Evolutionary conservation across 1,140 invertebrate genomes (phyloP), one percentile per base, ranked within the genome.

Genomic region (Marisa cornuarietis): DNA sequence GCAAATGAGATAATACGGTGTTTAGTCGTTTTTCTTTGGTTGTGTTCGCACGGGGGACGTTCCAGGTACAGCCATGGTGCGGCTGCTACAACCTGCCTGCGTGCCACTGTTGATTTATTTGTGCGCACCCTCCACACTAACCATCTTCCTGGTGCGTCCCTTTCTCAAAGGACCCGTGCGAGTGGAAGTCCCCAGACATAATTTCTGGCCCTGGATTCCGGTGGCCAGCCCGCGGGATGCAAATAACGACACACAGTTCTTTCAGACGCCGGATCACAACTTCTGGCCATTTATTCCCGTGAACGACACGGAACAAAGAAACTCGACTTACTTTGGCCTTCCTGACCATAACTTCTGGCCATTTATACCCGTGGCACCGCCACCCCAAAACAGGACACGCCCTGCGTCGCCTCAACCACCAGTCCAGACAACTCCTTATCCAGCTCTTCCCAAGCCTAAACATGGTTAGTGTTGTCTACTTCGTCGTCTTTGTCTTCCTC

Each of bases 281-380:
- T 81, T 81, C 71, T 81, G 80, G 80, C 80, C 80, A 22, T 81
- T 78, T 58, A 49, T 81, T 20, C 81, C 81, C 9, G 51, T 79
- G 22, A 61, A 51, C 6, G 42, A 0, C 6, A 68, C 76, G 7
- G 11, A 11, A 13, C 10, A 79, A 58, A 9, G 16, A 0, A 61
- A 72, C 16, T 6, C 42, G 16, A 73, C 63, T 14, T 72, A 54
- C n/a, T 69, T 71, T 26, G 31, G 68, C 22, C 13, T 80, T 1
- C 81, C 81, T 20, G 18, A 18, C 11, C 81, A 82, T 54, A 78
- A 78, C 65, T 82, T 82, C 76, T 82, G 81, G 81, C 81, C 81
- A 7, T 80, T 71, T n/a, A 71, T 83, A 26, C 83, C 83, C 0
- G 69, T 83, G 0, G 74, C 77, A 10, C 58, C 74, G 14, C 81